Evolutionary conservation across 2,797 vertebrate genomes (phyloP), one percentile per base, ranked within the genome.

Genomic region (Sitta carolinensis): DNA sequence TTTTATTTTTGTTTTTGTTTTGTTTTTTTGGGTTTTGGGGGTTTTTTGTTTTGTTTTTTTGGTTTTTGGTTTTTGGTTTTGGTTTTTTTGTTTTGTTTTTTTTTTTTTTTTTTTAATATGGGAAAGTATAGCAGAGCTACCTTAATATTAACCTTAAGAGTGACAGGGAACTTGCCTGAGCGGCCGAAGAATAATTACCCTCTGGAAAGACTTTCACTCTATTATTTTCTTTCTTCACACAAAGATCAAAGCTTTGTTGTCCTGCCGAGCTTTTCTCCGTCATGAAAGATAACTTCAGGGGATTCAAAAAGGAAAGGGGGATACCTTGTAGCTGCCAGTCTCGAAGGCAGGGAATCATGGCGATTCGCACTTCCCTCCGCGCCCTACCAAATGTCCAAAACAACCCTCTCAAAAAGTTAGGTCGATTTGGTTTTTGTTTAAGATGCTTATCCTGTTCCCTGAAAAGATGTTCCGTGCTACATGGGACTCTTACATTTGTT

Each of bases 141-240:
- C 97, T 96, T 97, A 97, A 96, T 86, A 45, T 97, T 98, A 98
- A 97, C 97, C 97, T 98, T 96, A 98, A 94, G 67, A 91, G 90
- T 94, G 96, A 94, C 96, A 90, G 77, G 76, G 86, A 96, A 95
- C 93, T 97, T 94, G 95, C 84, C 96, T 95, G 94, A 97, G 77
- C 81, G 94, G 97, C 84, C 95, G 94, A 96, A 96, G 96, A 96
- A 97, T 98, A 98, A 98, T 98, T 98, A 98, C 96, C 93, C 97
- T 97, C 97, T 93, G 94, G 97, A 97, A 97, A 97, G 96, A 92
- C 94, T 94, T 97, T 93, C 95, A 94, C 94, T 96, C 95, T 89
- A 93, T 94, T 95, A 88, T 94, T 93, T 95, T 91, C 90, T 92
- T 93, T 92, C 82, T 95, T 94, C 92, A 75, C 89, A 86, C 89